Base-by-base conservation (phyloP, 2,797 vertebrate genomes). In the Benthosema pterotum region DNA sequence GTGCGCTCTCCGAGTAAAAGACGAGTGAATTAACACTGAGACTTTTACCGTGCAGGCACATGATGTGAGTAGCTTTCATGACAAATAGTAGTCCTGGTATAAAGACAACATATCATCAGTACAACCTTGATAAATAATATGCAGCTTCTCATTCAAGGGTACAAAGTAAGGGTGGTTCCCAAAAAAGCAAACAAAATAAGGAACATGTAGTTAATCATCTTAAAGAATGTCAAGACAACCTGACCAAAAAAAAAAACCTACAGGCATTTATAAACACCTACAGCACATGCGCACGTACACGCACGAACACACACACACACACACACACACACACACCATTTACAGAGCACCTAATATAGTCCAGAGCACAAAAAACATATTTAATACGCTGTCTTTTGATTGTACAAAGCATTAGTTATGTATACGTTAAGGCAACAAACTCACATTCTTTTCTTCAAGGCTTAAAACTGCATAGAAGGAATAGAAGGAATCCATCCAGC, bases 31-130 rank as follows among this genome's bases (percentile, higher is more conserved):
- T 38, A 38, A 38, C 32, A 38, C 8, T 13, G 76, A 84, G 83
- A 83, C 84, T 38, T 9, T 9, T 38, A 87, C 80, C 67, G 74
- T 3, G 61, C 32, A 28, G 51, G 43, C 61, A 28, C 19, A 52
- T 1, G 1, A 8, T 11, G 14, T 25, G 22, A 25, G 22, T 2
- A 14, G 16, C 13, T n/a, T 51, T 60, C 11, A 12, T 11, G 2
- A 50, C 11, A 17, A 22, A 46, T 6, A 54, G 48, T 60, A 60
- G 58, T 51, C 50, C 45, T 22, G 14, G 3, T 19, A 54, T 11
- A 28, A 6, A 45, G 9, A 67, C 2, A 50, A 4, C 50, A 63
- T 61, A 58, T 69, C 32, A 57, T 63, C 42, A 25, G 18, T 42
- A 53, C 4, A 60, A 12, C 16, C 13, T 38, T 22, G 42, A 65